Evolutionary conservation across 1,140 invertebrate species (phyloP).

Genomic region (Temnothorax curvispinosus): DNA sequence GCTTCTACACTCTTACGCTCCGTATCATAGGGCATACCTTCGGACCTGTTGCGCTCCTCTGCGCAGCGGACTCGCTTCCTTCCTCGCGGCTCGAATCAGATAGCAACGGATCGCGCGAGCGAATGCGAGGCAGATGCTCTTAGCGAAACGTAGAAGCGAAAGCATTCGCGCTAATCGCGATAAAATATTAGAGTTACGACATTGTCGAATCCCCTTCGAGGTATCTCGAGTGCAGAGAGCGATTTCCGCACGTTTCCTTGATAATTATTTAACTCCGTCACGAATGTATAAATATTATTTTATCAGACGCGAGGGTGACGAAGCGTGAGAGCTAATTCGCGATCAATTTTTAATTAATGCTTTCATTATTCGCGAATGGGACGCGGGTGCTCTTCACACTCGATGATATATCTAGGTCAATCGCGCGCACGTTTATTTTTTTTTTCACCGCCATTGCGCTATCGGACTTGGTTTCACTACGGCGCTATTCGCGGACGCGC

Average conservation of each 20-base stretch:
- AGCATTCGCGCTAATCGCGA: conserved; percentile 4
- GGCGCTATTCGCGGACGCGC: background rate
- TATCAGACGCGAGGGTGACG: background rate
- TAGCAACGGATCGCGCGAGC: background rate
- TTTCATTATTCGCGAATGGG: conserved; percentile 59
- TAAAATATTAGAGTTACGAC: background rate
- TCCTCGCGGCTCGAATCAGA: conserved; percentile 28
- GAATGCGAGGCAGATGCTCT: conserved; percentile 31
- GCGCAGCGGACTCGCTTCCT: conserved; percentile 8
- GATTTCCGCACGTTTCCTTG: background rate
- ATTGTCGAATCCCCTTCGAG: background rate
- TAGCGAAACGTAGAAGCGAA: conserved; percentile 23
- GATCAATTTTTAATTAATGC: conserved; percentile 61
- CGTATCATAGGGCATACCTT: conserved; percentile 30
- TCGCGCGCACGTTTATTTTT: conserved; percentile 33
- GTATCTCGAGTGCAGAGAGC: background rate
- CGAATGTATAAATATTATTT: background rate
- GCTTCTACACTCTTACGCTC: conserved; percentile 5
- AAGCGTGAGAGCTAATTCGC: background rate
- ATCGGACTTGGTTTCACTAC: conserved; percentile 39
- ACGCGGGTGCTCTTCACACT: conserved; percentile 61
- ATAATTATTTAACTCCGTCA: background rate
- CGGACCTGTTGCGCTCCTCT: conserved; percentile 69
- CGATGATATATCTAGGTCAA: conserved; percentile 68
- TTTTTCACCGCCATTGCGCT: conserved; percentile 33